Evolutionary conservation across 1,140 invertebrate genomes (phyloP).

Genomic region (Camponotus vicinus): DNA sequence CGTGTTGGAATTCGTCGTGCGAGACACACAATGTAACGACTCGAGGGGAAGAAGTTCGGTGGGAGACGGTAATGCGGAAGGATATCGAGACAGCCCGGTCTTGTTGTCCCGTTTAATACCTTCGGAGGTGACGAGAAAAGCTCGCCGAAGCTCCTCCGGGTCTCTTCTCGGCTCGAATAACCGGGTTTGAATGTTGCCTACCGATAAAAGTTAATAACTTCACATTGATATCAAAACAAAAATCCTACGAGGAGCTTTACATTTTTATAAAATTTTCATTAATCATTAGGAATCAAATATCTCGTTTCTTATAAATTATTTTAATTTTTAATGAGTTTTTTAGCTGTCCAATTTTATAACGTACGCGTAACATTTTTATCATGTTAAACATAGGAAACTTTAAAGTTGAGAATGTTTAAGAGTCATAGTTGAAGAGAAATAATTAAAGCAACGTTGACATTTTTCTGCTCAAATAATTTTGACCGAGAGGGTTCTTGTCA

Average conservation of each 20-base stretch:
- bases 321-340: not conserved
- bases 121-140: slow-evolving; percentile 48
- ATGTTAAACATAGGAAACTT: not conserved
- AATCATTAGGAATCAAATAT: not conserved
- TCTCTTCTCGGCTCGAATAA: slow-evolving; percentile 2
- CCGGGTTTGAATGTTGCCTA: slow-evolving; percentile 7
- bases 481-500: not conserved
- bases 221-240: not conserved
- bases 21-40: slow-evolving; percentile 77
- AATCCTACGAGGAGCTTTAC: not conserved
- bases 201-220: not conserved
- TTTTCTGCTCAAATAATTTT: not conserved
- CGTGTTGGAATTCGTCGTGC: slow-evolving; percentile 69
- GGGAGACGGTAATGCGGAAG: slow-evolving; percentile 38
- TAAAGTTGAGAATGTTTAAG: not conserved
- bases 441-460: not conserved
- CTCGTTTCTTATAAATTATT: not conserved
- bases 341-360: not conserved
- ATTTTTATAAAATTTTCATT: not conserved
- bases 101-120: slow-evolving; percentile 57
- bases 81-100: slow-evolving; percentile 39
- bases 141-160: slow-evolving; percentile 39
- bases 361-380: not conserved
- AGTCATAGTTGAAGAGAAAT: not conserved
- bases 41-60: slow-evolving; percentile 65